phyloP scores from a whole-genome alignment of 2,797 vertebrate species.

The Karalla daura region DNA sequence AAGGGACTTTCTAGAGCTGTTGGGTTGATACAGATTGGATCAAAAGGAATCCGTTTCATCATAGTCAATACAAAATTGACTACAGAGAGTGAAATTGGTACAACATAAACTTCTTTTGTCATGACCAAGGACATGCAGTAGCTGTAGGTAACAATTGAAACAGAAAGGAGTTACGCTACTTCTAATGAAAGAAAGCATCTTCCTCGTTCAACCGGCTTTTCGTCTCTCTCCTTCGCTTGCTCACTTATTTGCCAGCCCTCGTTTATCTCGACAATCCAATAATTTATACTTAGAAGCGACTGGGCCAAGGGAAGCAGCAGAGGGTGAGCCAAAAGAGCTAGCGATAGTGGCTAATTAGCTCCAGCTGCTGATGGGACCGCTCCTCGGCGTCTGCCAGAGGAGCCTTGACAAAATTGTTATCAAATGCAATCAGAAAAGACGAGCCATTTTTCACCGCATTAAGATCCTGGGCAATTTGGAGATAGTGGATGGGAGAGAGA shows the following conservation, averaged over 20 bases:
- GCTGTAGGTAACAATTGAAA: slow-evolving; percentile 16
- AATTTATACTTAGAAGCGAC: slow-evolving; percentile 79
- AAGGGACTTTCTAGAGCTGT: neutral
- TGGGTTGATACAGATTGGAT: slow-evolving; percentile 22
- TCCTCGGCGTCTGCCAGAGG: slow-evolving; percentile 77
- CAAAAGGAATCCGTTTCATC: slow-evolving; percentile 32
- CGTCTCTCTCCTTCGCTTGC: slow-evolving; percentile 42
- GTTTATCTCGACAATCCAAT: slow-evolving; percentile 81
- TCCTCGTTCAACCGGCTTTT: slow-evolving; percentile 36
- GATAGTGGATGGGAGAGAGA: slow-evolving; percentile 34
- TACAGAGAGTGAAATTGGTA: slow-evolving; percentile 10
- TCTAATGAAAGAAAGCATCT: neutral
- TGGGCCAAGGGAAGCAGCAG: slow-evolving; percentile 76
- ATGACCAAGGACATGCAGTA: slow-evolving; percentile 17
- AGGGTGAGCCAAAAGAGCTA: slow-evolving; percentile 85
- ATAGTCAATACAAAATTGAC: slow-evolving; percentile 17
- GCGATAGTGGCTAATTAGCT: slow-evolving; percentile 88
- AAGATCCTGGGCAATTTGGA: slow-evolving; percentile 65
- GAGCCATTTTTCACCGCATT: slow-evolving; percentile 75
- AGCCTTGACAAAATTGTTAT: slow-evolving; percentile 86
- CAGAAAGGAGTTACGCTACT: neutral
- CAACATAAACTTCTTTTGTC: slow-evolving; percentile 2
- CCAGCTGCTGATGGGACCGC: slow-evolving; percentile 90
- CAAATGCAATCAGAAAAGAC: slow-evolving; percentile 83
- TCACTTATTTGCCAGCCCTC: slow-evolving; percentile 65